phyloP scores from a whole-genome alignment of 2,113 vertebrate species.

The Talpa occidentalis region DNA sequence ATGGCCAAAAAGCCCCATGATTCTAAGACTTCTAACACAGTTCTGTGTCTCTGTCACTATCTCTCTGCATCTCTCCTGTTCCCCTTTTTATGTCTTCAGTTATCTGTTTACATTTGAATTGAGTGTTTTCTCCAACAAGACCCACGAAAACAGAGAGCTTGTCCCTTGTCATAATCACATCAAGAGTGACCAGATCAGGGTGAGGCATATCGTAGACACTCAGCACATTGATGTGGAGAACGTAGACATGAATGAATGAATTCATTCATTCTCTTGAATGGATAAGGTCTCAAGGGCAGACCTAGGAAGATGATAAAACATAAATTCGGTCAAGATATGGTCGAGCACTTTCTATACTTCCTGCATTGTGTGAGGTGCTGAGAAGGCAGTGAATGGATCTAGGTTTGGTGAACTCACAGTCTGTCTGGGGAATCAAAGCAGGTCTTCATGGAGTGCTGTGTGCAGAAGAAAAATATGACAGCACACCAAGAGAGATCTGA shows the following conservation, averaged over 20 bases:
- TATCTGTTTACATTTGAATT: neutral
- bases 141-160: neutral
- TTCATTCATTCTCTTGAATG: neutral
- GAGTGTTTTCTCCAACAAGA: neutral
- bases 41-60: neutral
- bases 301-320: neutral
- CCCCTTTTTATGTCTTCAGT: neutral
- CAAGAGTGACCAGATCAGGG: neutral
- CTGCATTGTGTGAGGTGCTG: neutral
- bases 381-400: neutral
- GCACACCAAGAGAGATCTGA: neutral
- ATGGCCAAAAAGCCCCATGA: neutral
- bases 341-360: neutral
- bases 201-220: neutral
- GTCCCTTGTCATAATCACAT: neutral
- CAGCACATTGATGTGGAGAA: neutral
- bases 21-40: too few species aligned
- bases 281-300: neutral
- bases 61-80: neutral
- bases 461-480: neutral
- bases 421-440: neutral
- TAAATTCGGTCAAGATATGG: neutral
- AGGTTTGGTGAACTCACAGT: neutral
- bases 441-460: neutral
- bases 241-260: neutral